Evolutionary conservation across 2,888 invertebrate genomes (phyloP).

Genomic region (Bugula neritina): DNA sequence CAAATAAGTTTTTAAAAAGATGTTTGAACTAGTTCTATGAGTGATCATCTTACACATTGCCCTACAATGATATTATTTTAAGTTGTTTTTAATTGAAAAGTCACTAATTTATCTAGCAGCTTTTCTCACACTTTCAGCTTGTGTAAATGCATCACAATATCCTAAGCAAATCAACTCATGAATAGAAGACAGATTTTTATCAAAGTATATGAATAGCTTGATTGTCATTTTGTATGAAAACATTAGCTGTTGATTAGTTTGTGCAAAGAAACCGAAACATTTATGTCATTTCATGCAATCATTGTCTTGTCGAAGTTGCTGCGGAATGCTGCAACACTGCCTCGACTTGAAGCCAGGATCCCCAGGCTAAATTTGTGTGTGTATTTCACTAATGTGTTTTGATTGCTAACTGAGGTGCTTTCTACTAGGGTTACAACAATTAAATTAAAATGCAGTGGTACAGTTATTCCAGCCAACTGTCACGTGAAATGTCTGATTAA

Average conservation of each 20-base stretch:
- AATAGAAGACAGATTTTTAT: conserved; percentile 19
- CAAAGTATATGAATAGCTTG: not conserved
- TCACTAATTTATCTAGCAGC: not conserved
- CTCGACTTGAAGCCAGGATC: no score
- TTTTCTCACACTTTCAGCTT: conserved; percentile 13
- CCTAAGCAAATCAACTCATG: conserved; percentile 19
- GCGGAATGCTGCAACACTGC: no score
- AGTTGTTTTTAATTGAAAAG: no score
- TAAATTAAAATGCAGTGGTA: not conserved
- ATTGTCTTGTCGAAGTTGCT: not conserved
- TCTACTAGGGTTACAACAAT: not conserved
- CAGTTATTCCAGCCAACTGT: not conserved
- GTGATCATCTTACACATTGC: no score
- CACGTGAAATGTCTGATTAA: not conserved
- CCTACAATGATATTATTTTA: no score
- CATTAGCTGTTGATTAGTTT: not conserved
- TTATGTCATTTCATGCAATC: conserved; percentile 25
- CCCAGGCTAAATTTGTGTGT: not conserved
- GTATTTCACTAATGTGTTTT: not conserved
- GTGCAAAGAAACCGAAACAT: conserved; percentile 22
- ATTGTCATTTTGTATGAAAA: conserved; percentile 22
- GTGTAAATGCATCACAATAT: not conserved
- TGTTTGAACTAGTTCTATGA: no score
- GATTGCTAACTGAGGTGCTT: conserved; percentile 8
- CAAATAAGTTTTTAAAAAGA: no score